Base-by-base conservation (phyloP, 2,797 vertebrate species). In the Tympanoctomys barrerae region DNA sequence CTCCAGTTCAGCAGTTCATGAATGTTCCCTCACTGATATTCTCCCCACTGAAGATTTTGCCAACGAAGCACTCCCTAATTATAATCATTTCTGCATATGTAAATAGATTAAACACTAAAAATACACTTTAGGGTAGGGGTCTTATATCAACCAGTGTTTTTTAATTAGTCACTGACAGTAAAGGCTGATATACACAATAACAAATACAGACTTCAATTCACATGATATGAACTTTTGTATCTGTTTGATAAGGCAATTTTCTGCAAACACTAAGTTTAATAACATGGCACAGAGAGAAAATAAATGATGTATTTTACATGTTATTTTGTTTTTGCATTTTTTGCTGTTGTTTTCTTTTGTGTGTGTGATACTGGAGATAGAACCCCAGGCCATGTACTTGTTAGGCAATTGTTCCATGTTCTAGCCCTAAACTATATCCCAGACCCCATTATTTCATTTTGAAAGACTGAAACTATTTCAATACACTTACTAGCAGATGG, bases 41-140 rank as follows among this genome's bases (percentile, higher is more conserved):
- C n/a, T 70, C 19, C 31, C 6, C 73, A 79, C 39, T 91, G 31
- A 89, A 93, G 46, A 59, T 61, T 70, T 70, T 88, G 18, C 82
- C 89, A 33, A 24, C 64, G 82, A 89, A 87, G 71, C 64, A 77
- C 8, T 75, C 54, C 49, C 39, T 73, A 14, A 71, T 87, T 79
- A 83, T 66, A 87, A 86, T 90, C 89, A 92, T 54, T 70, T 96
- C 21, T 46, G 12, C 24, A 73, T 19, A 66, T 68, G 94, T 36
- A 94, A 92, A 85, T n/a, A 86, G 26, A 89, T 79, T 82, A 88
- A 87, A 28, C 42, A 78, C 22, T 89, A 94, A 94, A 96, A 81
- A 81, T n/a, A 81, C 28, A 94, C 16, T 19, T 86, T 54, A 86
- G 79, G 28, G 46, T 62, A 71, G 19, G 26, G 57, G 0, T 70